A percentile compares a stretch with the other conserved stretches of the same genome.
Evolutionary conservation across 2,888 invertebrate species (phyloP).

Genomic region (Rhagonycha lutea): DNA sequence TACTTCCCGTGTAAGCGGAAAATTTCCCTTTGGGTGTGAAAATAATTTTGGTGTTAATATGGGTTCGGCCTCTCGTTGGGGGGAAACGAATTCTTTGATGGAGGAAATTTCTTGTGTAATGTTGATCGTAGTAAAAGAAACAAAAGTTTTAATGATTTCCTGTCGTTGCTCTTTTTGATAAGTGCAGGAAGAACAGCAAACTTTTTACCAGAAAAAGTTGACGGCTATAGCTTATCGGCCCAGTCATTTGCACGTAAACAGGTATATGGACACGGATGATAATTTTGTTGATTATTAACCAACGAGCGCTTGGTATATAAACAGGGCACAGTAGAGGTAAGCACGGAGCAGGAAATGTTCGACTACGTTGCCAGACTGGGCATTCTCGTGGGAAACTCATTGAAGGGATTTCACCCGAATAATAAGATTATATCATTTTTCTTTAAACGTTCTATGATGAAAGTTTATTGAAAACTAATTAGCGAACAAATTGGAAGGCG

Average conservation of each 20-base stretch:
- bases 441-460: not conserved
- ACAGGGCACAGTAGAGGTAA: conserved; percentile 23
- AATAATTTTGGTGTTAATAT: not conserved
- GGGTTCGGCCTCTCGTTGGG: not conserved
- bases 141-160: conserved; percentile 4
- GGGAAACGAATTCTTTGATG: not conserved
- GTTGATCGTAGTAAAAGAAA: not conserved
- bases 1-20: not conserved
- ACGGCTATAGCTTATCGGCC: conserved; percentile 13
- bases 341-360: conserved; percentile 37
- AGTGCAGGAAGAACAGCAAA: conserved; percentile 9
- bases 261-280: conserved; percentile 40
- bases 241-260: conserved; percentile 28
- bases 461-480: not conserved
- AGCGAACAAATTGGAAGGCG: not conserved
- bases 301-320: conserved; percentile 26
- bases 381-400: conserved; percentile 9
- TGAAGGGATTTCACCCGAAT: not conserved
- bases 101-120: not conserved
- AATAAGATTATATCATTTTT: not conserved
- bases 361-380: conserved; percentile 33
- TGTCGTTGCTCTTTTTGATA: conserved; percentile 7
- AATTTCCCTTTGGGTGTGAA: not conserved
- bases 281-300: conserved; percentile 40
- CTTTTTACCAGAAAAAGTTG: conserved; percentile 4